Conservation (phyloP, 2,888 invertebrate genomes). For the Epirrhoe alternata region DNA sequence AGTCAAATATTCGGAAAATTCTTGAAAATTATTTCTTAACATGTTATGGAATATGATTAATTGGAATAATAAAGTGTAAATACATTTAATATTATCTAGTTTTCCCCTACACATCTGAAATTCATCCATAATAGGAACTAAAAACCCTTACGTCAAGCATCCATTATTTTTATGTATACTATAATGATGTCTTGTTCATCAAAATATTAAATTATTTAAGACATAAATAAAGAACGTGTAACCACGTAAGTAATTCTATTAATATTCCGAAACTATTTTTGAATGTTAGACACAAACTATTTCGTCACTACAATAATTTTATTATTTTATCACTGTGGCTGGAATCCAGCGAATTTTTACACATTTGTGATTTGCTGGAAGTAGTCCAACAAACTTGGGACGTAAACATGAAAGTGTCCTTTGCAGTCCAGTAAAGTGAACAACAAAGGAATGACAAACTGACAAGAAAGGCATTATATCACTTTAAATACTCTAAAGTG, state of each 20-base stretch:
- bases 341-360: slow-evolving; percentile 63
- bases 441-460: slow-evolving; percentile 43
- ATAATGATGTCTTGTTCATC: too few relatives aligned
- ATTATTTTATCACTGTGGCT: slow-evolving; percentile 60
- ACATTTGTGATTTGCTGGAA: slow-evolving; percentile 62
- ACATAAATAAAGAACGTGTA: neutral
- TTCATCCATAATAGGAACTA: too few relatives aligned
- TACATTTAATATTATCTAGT: too few relatives aligned
- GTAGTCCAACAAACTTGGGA: slow-evolving; percentile 70
- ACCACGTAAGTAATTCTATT: neutral
- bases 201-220: neutral
- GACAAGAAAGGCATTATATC: slow-evolving; percentile 17
- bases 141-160: too few relatives aligned
- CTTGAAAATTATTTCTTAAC: too few relatives aligned
- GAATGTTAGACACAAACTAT: slow-evolving; percentile 17
- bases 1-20: too few relatives aligned
- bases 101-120: too few relatives aligned
- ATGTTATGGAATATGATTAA: too few relatives aligned
- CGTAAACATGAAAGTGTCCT: slow-evolving; percentile 68
- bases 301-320: slow-evolving; percentile 52
- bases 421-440: slow-evolving; percentile 56
- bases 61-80: too few relatives aligned
- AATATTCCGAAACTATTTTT: slow-evolving; percentile 9
- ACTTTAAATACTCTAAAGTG: slow-evolving; percentile 18
- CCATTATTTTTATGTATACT: too few relatives aligned